Conservation (phyloP, 2,888 invertebrate species). For the Unio delphinus region DNA sequence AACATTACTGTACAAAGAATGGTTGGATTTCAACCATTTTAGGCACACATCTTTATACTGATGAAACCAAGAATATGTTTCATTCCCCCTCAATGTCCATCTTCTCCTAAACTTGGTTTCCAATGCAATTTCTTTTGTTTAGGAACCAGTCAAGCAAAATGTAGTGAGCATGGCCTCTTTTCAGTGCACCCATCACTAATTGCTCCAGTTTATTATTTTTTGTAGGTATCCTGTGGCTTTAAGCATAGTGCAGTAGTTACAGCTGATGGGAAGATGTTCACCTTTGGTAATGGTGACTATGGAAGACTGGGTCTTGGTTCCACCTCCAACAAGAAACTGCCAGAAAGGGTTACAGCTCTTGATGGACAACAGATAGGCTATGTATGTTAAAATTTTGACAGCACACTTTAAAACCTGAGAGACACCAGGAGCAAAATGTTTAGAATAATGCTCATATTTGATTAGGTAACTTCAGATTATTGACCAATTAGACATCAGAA, state of each 20-base stretch:
- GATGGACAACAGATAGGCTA: constrained; percentile 74
- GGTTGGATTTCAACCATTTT: no score
- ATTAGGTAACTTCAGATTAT: neutral
- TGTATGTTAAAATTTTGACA: constrained; percentile 40
- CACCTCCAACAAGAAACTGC: constrained; percentile 77
- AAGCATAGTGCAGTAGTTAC: constrained; percentile 80
- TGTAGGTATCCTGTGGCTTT: constrained; percentile 77
- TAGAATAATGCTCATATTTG: neutral
- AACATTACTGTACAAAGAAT: no score
- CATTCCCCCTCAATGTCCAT: no score
- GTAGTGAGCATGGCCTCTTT: no score
- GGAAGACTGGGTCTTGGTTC: constrained; percentile 77
- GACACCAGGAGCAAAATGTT: neutral
- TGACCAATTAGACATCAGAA: no score
- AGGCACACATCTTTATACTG: no score
- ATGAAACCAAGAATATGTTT: no score
- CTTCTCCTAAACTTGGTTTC: no score
- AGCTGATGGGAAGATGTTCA: constrained; percentile 78
- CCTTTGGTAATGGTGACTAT: constrained; percentile 80
- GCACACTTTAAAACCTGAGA: neutral
- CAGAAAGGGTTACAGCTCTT: constrained; percentile 75
- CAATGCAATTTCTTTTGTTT: no score
- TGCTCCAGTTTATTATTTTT: neutral
- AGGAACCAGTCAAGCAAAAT: no score
- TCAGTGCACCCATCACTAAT: no score